Evolutionary conservation across 2,888 invertebrate genomes (phyloP).

Genomic region (Gisinianus flammeolus): DNA sequence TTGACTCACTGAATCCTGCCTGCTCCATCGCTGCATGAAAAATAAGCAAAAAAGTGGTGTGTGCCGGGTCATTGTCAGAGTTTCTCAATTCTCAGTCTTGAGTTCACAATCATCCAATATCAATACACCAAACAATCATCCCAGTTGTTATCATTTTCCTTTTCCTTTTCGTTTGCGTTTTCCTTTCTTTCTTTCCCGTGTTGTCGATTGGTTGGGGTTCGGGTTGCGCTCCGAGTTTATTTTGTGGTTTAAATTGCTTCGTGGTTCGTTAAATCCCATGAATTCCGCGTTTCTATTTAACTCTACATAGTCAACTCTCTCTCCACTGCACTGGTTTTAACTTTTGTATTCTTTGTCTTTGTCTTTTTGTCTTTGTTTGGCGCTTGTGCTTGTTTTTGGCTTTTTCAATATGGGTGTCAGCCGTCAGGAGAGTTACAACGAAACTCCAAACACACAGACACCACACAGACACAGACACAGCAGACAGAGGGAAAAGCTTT

Average conservation of each 20-base stretch:
- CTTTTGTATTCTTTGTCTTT: background rate
- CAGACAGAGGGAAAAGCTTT: background rate
- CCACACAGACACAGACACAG: background rate
- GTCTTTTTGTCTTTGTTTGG: background rate
- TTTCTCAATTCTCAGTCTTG: no score
- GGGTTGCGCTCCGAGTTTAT: background rate
- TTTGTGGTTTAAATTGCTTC: conserved; percentile 5
- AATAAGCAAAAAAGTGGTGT: background rate
- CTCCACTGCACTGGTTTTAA: background rate
- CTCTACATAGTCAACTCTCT: background rate
- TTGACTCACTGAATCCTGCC: no score
- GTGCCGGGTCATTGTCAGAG: background rate
- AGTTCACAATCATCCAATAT: no score
- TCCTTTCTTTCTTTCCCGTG: background rate
- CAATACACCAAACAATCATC: background rate
- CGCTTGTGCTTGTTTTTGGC: background rate
- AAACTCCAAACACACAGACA: background rate
- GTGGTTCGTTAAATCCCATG: conserved; percentile 10
- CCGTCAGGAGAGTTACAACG: background rate
- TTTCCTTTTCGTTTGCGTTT: background rate
- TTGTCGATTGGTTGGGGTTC: no score
- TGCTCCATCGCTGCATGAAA: no score
- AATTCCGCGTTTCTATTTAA: background rate
- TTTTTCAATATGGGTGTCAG: no score
- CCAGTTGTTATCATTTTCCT: background rate